Evolutionary conservation across 2,888 invertebrate species (phyloP), one percentile per base, ranked within the genome.

Genomic region (Polyommatus icarus): DNA sequence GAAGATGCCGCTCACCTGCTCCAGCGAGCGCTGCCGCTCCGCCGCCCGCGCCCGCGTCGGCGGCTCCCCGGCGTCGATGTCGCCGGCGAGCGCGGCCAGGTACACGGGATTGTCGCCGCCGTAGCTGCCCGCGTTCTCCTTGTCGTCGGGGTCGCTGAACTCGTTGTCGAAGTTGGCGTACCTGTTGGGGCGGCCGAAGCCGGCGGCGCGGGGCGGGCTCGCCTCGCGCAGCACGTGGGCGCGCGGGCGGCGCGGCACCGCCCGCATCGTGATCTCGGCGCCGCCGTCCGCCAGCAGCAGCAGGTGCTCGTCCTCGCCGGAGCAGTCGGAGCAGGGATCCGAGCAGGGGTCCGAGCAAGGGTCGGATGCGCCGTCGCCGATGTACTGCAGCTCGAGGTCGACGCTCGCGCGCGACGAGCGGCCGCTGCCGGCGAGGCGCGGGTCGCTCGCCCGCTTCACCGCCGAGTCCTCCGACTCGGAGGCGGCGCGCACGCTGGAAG

Each of bases 1-100:
- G 83, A 97, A 97, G 4, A 97, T 95, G 83, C 97, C 96, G 78
- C 96, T 96, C 77, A 97, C 97, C 76, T 97, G 96, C 83, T 97
- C 97, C 54, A 97, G 88, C 0, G 97, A 97, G 78, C 96, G 96
- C 84, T 97, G 97, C 0, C 97, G 90, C 83, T 91, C 94, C 10
- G 91, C 92, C 0, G 89, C 82, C 4, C 93, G 78, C 4, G 85
- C 87, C 76, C 90, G 93, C 0, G 84, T 83, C 0, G 91, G 90
- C 80, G 90, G 67, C 20, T 90, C 90, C 0, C 85, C 79, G 0
- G 88, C 86, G 24, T 89, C 85, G 0, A 92, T 89, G 79, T 93
- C 93, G 0, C 93, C 93, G 46, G 91, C 93, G 18, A 93, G 82
- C 0, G 94, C 90, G 0, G 94, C 94, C 3, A 94, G 78, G 61